Base-by-base conservation (phyloP, 1,140 invertebrate species). In the Augochlora pura region DNA sequence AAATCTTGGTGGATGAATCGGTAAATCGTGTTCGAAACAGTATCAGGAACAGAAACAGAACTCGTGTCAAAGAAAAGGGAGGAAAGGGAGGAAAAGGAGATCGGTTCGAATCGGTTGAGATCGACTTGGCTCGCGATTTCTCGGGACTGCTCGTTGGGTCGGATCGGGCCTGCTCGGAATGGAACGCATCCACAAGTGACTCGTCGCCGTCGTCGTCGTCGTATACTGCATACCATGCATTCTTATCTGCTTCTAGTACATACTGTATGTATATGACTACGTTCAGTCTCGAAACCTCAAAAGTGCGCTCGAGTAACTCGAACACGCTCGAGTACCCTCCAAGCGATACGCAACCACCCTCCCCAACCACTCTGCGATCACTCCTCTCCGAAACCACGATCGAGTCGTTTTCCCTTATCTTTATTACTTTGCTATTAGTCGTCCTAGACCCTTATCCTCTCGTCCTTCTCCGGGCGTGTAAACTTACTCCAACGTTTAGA, bases 231-330 rank as follows among this genome's bases (percentile, higher is more conserved):
- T 85, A 70, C 72, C 82, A 60, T 46, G 57, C 83, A 84, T 85
- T 84, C 82, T 77, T 71, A 67, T 78, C 81, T 64, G 49, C 9
- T 57, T 57, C 46, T 42, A 64, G 32, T 4, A 4, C 42, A 46
- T 46, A 46, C 42, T 46, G 14, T 46, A 46, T 46, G 14, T 12
- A 46, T 46, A 46, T 49, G 39, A 79, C 77, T 63, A 46, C 46
- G 27, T 69, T 80, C 81, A 59, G 66, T 84, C 63, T 81, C 84
- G 81, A 85, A 84, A 65, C 77, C 82, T 77, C 84, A 85, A 81
- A 85, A 84, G 72, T 59, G 83, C 82, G 64, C 73, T 59, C 59
- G 72, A 60, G 71, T 75, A 85, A 72, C 74, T 81, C 71, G 52
- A 80, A 74, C 38, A 80, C 71, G 70, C 62, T 74, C 63, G 71